Evolutionary conservation across 2,113 vertebrate species (phyloP).

Genomic region (Martes martes): DNA sequence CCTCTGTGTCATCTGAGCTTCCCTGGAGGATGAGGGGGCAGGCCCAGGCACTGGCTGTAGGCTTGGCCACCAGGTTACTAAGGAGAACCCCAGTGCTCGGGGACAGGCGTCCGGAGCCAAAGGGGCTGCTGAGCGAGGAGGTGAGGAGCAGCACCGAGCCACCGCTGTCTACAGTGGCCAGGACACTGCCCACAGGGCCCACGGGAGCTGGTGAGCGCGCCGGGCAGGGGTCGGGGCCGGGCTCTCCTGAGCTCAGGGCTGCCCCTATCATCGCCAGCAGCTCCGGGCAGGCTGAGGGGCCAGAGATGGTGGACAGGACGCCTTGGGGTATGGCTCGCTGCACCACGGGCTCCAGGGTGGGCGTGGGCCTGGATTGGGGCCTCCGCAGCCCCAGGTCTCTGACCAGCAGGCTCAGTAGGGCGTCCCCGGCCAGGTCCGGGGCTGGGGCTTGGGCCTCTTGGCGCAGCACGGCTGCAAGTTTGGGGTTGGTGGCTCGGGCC

Average conservation of each 20-base stretch:
- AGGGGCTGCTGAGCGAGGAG: conserved; percentile 80
- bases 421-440: conserved; percentile 48
- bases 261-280: conserved; percentile 70
- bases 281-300: conserved; percentile 67
- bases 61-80: conserved; percentile 64
- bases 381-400: conserved; percentile 59
- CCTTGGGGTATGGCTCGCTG: background rate
- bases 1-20: conserved; percentile 32
- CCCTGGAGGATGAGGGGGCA: conserved; percentile 75
- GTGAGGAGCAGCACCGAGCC: conserved; percentile 78
- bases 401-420: conserved; percentile 68
- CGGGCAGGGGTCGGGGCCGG: background rate
- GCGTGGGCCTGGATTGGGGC: conserved; percentile 10
- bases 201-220: background rate
- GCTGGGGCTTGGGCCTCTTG: background rate
- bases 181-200: conserved; percentile 57
- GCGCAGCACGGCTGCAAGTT: conserved; percentile 67
- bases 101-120: conserved; percentile 77
- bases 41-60: conserved; percentile 62
- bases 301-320: conserved; percentile 59
- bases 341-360: conserved; percentile 49
- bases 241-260: background rate
- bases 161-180: conserved; percentile 71
- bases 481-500: conserved; percentile 48
- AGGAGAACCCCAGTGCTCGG: conserved; percentile 78